Evolutionary conservation across 2,113 vertebrate species (phyloP).

Genomic region (Rhea pennata): DNA sequence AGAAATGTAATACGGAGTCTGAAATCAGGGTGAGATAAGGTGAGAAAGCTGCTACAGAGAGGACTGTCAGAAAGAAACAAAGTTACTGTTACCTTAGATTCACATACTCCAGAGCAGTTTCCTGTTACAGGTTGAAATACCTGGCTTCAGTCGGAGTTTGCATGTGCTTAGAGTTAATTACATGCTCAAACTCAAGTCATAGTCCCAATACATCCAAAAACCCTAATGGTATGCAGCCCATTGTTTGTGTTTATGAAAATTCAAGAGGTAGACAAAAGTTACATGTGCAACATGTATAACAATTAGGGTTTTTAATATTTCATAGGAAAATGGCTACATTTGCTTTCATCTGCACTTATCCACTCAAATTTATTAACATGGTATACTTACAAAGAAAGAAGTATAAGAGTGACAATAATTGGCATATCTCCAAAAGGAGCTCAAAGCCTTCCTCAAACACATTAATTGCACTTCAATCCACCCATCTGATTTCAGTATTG

Average conservation of each 20-base stretch:
- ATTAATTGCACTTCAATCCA: not conserved
- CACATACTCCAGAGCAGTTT: not conserved
- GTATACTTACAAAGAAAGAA: not conserved
- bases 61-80: not conserved
- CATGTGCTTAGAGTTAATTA: rapidly evolving
- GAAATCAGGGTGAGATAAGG: not conserved
- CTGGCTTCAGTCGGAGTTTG: not conserved
- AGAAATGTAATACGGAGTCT: not conserved
- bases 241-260: not conserved
- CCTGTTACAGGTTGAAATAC: not conserved
- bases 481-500: not conserved
- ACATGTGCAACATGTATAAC: not conserved
- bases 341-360: not conserved
- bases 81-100: not conserved
- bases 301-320: not conserved
- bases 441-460: not conserved
- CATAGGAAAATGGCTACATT: not conserved
- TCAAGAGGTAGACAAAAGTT: not conserved
- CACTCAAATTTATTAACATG: not conserved
- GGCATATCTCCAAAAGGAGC: not conserved
- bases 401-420: not conserved
- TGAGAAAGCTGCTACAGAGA: not conserved
- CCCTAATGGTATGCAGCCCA: not conserved
- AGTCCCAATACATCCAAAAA: not conserved
- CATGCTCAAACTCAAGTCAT: not conserved